Evolutionary conservation across 30 jellyfish, hydroid and myxozoan genomes (phyloP).

Genomic region (Hydractinia echinata): DNA sequence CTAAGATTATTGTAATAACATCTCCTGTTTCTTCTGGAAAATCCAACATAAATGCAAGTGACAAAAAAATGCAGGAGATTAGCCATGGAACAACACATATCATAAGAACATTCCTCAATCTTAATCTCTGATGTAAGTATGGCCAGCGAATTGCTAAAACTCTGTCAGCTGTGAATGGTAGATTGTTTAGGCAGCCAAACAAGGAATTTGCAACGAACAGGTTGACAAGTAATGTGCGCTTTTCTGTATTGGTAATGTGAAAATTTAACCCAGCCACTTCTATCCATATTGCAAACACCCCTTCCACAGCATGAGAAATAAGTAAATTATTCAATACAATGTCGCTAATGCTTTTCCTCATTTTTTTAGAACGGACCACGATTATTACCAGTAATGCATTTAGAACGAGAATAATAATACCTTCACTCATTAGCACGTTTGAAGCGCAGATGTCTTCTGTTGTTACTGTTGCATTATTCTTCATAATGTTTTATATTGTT

Average conservation of each 20-base stretch:
- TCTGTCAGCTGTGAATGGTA: background rate
- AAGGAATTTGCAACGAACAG: background rate
- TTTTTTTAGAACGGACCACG: background rate
- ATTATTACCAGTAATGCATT: background rate
- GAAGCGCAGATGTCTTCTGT: too few species aligned
- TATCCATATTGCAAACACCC: conserved; percentile 1
- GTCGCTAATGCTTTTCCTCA: background rate
- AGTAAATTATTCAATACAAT: background rate
- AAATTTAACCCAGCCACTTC: background rate
- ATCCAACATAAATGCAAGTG: background rate
- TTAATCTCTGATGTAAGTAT: background rate
- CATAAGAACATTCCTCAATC: background rate
- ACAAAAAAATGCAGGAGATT: background rate
- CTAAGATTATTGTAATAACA: background rate
- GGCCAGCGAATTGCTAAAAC: background rate
- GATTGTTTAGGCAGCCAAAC: background rate
- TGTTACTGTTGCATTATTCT: too few species aligned
- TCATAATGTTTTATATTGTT: too few species aligned
- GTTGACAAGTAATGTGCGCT: background rate
- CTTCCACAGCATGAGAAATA: background rate
- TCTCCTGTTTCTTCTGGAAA: background rate
- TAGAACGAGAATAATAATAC: background rate
- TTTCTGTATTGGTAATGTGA: background rate
- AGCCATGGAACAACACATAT: background rate
- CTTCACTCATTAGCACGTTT: background rate